Conservation (phyloP, 2,797 vertebrate species). For the Microctenopoma stevenorrisi region DNA sequence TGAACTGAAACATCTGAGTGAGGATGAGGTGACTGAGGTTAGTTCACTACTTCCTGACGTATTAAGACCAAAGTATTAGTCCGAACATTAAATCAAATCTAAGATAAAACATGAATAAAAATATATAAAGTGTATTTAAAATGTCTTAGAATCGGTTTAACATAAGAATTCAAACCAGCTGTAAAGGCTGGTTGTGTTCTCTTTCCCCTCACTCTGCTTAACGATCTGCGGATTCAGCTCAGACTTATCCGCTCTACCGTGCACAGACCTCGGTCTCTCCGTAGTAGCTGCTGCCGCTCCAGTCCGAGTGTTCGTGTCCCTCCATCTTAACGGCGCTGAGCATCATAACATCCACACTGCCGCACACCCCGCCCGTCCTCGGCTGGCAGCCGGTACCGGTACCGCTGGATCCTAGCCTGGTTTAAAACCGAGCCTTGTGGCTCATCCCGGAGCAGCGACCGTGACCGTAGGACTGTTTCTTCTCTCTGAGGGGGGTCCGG, state of each 20-base stretch:
- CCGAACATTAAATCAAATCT: too few species aligned
- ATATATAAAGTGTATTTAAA: too few species aligned
- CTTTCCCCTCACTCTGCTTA: background rate
- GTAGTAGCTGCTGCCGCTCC: constrained; percentile 89
- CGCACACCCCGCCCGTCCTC: background rate
- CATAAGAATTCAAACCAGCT: too few species aligned
- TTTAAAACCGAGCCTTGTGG: background rate
- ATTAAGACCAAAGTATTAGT: too few species aligned
- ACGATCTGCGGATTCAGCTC: background rate
- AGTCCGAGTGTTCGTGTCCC: constrained; percentile 91
- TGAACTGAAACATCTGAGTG: too few species aligned
- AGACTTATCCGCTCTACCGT: background rate
- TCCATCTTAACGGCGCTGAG: constrained; percentile 95
- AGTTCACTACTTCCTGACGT: too few species aligned
- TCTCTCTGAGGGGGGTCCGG: background rate
- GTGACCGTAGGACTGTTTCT: constrained; percentile 50
- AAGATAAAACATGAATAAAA: too few species aligned
- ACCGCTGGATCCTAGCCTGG: background rate
- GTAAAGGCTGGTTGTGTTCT: too few species aligned
- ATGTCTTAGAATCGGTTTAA: too few species aligned
- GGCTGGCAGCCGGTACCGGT: background rate
- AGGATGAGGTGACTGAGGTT: too few species aligned
- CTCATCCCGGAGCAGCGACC: constrained; percentile 56
- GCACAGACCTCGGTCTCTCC: constrained; percentile 89
- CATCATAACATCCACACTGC: constrained; percentile 82